Base-by-base conservation (phyloP, 2,888 invertebrate genomes). In the Mesochorus sp. region DNA sequence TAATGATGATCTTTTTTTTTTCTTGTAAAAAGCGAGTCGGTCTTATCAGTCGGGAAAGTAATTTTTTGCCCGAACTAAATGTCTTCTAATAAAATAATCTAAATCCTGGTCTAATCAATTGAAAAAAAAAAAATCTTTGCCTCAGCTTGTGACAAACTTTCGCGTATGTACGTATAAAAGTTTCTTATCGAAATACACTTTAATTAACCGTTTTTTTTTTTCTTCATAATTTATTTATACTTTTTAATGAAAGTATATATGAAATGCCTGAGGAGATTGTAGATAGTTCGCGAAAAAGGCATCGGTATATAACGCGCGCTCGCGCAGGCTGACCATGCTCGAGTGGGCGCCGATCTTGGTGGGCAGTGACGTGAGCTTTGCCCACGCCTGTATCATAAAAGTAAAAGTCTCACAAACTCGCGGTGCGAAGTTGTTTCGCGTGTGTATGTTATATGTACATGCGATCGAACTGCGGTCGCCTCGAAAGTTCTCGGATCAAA, bases 321-420 rank as follows among this genome's bases (percentile, higher is more conserved):
- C 59, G 76, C 66, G 71, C 34, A 49, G 28, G 74, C 71, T 79
- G 79, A 79, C 70, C 79, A 79, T 75, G 79, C 79, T 62, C 77
- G 86, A 85, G 87, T 87, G 86, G 85, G 85, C 76, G 79, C 79
- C 57, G 84, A 81, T 70, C 76, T 75, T 83, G 77, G 84, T 83
- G 85, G 84, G 85, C 82, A 86, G 82, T 80, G 84, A 85, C 82
- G 85, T 81, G 81, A 82, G 77, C 76, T 76, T 84, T 84, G 84
- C 86, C 86, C 84, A 86, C 85, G 83, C 85, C 81, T 72, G 77
- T 79, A 82, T 85, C 83, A 80, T 85, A 87, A 87, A 87, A 88
- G 87, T 87, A 88, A 88, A 88, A 88, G 87, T 88, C 79, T 55
- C 70, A 8, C 19, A 34, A n/a, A n/a, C n/a, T n/a, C 37, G 55